Evolutionary conservation across 2,113 vertebrate genomes (phyloP).

Genomic region (Muntiacus reevesi): DNA sequence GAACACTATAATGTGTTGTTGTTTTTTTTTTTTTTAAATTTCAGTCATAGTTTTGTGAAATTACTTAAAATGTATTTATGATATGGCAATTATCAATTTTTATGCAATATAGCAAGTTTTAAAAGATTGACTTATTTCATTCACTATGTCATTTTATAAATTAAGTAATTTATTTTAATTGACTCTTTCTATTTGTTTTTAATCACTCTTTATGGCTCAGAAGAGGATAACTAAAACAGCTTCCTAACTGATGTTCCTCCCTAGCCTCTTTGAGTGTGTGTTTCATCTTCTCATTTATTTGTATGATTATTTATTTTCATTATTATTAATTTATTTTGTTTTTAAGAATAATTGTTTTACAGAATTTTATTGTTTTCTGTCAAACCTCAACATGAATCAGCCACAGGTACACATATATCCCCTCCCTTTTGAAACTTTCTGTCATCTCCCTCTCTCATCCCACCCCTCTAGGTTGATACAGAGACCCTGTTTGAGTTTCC

Average conservation of each 20-base stretch:
- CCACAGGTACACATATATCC: too few species aligned
- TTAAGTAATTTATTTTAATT: background rate
- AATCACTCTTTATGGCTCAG: background rate
- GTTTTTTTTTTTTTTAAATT: background rate
- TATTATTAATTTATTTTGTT: too few species aligned
- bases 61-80: constrained; percentile 21
- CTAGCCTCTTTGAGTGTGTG: too few species aligned
- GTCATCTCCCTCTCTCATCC: too few species aligned
- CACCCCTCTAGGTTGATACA: too few species aligned
- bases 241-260: background rate
- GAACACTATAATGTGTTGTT: background rate
- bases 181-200: background rate
- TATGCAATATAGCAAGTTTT: background rate
- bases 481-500: too few species aligned
- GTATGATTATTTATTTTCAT: too few species aligned
- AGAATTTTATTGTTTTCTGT: too few species aligned
- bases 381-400: background rate
- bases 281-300: too few species aligned
- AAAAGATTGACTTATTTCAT: background rate
- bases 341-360: too few species aligned
- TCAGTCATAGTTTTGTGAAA: background rate
- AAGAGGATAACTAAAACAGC: background rate
- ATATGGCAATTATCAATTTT: background rate
- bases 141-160: background rate
- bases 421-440: too few species aligned